Evolutionary conservation across 2,113 vertebrate species (phyloP).

Genomic region (Menura novaehollandiae): DNA sequence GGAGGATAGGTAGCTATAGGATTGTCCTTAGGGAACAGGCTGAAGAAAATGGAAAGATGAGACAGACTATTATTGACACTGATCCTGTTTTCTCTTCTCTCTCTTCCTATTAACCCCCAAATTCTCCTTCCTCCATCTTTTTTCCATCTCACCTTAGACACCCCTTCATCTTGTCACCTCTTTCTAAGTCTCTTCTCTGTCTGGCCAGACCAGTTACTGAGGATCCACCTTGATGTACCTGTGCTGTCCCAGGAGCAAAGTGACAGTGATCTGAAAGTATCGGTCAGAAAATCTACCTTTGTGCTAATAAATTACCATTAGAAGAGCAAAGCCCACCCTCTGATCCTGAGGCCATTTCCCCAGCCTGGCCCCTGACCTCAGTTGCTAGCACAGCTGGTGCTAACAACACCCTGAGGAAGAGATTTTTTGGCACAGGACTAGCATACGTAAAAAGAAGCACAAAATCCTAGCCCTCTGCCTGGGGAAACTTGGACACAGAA

Average conservation of each 20-base stretch:
- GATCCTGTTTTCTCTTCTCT: not conserved
- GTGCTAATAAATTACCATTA: not conserved
- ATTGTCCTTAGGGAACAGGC: not conserved
- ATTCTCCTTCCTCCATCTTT: not conserved
- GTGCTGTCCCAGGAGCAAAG: not conserved
- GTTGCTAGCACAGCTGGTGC: not conserved
- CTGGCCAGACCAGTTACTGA: not conserved
- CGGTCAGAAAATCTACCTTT: not conserved
- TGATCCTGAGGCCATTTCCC: not conserved
- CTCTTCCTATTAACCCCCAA: not conserved
- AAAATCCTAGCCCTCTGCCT: not conserved
- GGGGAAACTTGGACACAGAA: not conserved
- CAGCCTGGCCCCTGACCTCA: not conserved
- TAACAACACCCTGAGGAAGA: not conserved
- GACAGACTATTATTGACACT: not conserved
- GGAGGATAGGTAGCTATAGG: not conserved
- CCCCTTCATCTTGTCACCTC: not conserved
- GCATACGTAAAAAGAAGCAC: rapidly evolving
- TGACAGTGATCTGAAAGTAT: not conserved
- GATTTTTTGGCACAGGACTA: not conserved
- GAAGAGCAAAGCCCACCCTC: not conserved
- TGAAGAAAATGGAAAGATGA: not conserved
- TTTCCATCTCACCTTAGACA: not conserved
- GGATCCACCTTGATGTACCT: not conserved
- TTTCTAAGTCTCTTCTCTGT: not conserved